Conservation (phyloP, 2,113 vertebrate genomes). For the Hydropotes inermis region DNA sequence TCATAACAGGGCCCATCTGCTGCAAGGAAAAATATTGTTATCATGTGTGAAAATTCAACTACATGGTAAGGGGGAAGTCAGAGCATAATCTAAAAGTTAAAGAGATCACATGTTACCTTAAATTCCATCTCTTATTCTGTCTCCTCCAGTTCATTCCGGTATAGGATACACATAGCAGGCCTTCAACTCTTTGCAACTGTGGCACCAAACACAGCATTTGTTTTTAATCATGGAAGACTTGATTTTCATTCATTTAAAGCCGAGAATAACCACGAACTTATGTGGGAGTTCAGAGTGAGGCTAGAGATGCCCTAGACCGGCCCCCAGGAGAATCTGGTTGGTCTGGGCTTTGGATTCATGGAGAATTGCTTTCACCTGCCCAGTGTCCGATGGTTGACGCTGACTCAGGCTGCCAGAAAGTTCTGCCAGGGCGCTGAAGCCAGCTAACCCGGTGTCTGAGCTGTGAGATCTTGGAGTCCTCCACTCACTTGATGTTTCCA, state of each 20-base stretch:
- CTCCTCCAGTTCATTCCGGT: slow-evolving; percentile 66
- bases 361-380: slow-evolving; percentile 54
- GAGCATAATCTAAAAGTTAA: slow-evolving; percentile 57
- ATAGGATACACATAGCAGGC: slow-evolving; percentile 53
- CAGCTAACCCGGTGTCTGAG: neutral
- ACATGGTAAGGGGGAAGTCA: slow-evolving; percentile 41
- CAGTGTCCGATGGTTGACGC: neutral
- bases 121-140: slow-evolving; percentile 56
- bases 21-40: slow-evolving; percentile 64
- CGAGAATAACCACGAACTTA: slow-evolving; percentile 58
- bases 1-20: slow-evolving; percentile 56
- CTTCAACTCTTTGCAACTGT: slow-evolving; percentile 59
- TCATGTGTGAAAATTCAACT: slow-evolving; percentile 63
- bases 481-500: slow-evolving; percentile 4
- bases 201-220: slow-evolving; percentile 73
- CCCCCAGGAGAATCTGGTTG: slow-evolving; percentile 4
- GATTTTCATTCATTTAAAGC: slow-evolving; percentile 67
- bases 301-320: slow-evolving; percentile 33
- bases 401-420: slow-evolving; percentile 16
- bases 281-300: slow-evolving; percentile 48
- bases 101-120: slow-evolving; percentile 60
- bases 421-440: neutral
- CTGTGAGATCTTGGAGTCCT: neutral
- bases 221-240: slow-evolving; percentile 77
- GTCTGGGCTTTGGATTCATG: neutral